Evolutionary conservation across 2,888 invertebrate genomes (phyloP), one percentile per base, ranked within the genome.

Genomic region (Morpho achilles): DNA sequence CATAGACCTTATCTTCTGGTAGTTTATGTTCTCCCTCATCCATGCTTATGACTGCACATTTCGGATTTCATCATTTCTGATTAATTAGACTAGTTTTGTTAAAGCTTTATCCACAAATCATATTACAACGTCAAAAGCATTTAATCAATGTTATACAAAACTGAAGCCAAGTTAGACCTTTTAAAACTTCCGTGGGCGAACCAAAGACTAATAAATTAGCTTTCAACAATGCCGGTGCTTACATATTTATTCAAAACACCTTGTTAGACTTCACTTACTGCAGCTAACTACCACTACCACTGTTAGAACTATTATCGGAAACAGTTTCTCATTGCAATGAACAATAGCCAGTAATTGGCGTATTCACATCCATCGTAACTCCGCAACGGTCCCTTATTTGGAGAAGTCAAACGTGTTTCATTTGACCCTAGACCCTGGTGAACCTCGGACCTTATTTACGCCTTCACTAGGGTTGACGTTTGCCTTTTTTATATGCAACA

Each of bases 311-410:
- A 45, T 16, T 58, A 58, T 6, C 53, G 44, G 52, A 60, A 58
- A 60, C 44, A 22, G 58, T 50, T 56, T 60, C 56, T 54, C 60
- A 62, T 65, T 62, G 60, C 65, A 59, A 55, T 61, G 62, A 66
- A 67, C 67, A 67, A 67, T 67, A 60, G 60, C 54, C 44, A 51
- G 60, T 67, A 67, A 67, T 67, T 67, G 67, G 66, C 64, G 60
- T 67, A 61, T 61, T 62, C 61, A 67, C 66, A 54, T 62, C 57
- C 51, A 55, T 56, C 41, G 59, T 46, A 50, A 48, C 48, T 52
- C 53, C 42, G 52, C 32, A 43, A 43, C 55, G 54, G 52, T 23
- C 49, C 65, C 63, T 51, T 63, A 63, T 63, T 61, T 58, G 63
- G 64, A 53, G 59, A 58, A 65, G 63, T 63, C 60, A 60, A 53